Evolutionary conservation across 2,113 vertebrate species (phyloP).

Genomic region (Phalacrocorax carbo): DNA sequence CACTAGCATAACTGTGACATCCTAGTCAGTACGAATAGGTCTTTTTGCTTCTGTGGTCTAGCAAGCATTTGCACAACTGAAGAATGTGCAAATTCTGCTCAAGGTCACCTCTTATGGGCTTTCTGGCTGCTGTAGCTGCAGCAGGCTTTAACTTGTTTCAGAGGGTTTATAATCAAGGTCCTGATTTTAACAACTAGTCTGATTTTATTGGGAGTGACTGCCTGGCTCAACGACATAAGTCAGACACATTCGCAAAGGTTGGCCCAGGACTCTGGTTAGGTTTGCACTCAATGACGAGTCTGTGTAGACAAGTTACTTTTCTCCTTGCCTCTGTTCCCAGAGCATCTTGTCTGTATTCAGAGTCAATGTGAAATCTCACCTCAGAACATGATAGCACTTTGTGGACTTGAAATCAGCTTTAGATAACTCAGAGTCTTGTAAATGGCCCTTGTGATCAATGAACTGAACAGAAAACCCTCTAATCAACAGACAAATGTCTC

Average conservation of each 20-base stretch:
- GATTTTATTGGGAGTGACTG: background rate
- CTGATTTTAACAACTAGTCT: background rate
- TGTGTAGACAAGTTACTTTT: background rate
- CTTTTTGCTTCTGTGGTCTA: background rate
- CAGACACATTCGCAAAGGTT: background rate
- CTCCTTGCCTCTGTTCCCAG: background rate
- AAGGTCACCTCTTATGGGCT: background rate
- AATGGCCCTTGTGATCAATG: slow-evolving; percentile 42
- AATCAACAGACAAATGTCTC: slow-evolving; percentile 29
- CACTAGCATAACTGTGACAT: background rate
- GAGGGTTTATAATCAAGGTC: background rate
- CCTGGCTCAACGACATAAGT: background rate
- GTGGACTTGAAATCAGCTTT: slow-evolving; percentile 40
- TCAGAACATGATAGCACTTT: background rate
- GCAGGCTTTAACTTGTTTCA: background rate
- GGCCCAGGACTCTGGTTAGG: background rate
- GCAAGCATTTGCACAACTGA: background rate
- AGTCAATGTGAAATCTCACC: background rate
- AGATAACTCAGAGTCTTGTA: slow-evolving; percentile 25
- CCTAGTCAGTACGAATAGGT: background rate
- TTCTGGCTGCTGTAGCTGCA: background rate
- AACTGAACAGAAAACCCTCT: slow-evolving; percentile 24
- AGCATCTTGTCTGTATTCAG: background rate
- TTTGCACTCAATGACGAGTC: background rate
- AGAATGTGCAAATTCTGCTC: background rate